phyloP scores from a whole-genome alignment of 2,797 vertebrate species.

The Sebastes cheni region DNA sequence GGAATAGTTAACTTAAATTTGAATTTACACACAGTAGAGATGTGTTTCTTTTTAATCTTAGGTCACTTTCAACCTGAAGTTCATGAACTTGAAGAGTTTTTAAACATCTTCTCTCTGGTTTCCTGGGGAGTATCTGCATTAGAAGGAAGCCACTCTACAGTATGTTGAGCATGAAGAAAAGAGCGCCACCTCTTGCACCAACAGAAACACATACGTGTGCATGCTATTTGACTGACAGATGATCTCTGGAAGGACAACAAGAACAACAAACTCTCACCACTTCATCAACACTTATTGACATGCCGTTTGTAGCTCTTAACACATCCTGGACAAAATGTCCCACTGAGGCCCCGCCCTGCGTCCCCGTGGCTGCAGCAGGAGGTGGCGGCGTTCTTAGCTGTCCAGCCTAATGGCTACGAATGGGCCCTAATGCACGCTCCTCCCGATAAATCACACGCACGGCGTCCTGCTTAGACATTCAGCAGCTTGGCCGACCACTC shows the following conservation, averaged over 20 bases:
- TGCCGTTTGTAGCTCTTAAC: background rate
- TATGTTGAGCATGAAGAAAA: background rate
- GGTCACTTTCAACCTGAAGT: background rate
- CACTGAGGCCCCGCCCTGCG: conserved; percentile 26
- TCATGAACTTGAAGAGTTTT: background rate
- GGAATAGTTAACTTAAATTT: too few species aligned
- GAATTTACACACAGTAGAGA: too few species aligned
- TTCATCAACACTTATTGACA: conserved; percentile 4
- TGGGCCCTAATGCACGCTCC: conserved; percentile 75
- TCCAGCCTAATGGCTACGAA: conserved; percentile 77
- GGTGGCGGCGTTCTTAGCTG: conserved; percentile 77
- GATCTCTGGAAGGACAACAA: background rate
- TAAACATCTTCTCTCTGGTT: background rate
- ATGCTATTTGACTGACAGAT: background rate
- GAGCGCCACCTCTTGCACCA: background rate
- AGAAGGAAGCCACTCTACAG: background rate
- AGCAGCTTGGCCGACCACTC: conserved; percentile 75
- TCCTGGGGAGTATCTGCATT: background rate
- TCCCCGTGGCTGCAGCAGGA: conserved; percentile 31
- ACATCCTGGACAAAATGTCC: conserved; percentile 33
- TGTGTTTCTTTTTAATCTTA: too few species aligned
- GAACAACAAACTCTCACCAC: background rate
- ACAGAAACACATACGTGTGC: background rate
- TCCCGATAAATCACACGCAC: conserved; percentile 80
- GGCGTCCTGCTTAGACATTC: conserved; percentile 76